A percentile compares a stretch with the other conserved stretches of the same genome.
Conservation (phyloP, 2,888 invertebrate genomes). For the Malthinus flaveolus region DNA sequence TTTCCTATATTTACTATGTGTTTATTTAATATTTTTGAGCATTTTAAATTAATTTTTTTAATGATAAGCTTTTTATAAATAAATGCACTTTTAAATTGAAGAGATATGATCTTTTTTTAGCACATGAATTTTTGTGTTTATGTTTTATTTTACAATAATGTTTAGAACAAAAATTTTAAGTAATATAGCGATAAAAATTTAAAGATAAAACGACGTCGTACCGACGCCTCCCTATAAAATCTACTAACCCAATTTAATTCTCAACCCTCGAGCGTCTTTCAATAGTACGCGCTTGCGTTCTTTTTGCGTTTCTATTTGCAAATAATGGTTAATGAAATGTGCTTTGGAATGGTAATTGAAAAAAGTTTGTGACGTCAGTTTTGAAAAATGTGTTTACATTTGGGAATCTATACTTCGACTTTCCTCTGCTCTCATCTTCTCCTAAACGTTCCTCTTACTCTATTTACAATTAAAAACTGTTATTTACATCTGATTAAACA, state of each 20-base stretch:
- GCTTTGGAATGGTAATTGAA: no score
- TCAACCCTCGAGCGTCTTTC: constrained; percentile 13
- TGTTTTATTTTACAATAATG: neutral
- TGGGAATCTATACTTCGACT: no score
- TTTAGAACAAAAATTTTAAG: neutral
- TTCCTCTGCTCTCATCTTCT: no score
- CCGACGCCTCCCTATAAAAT: constrained; percentile 15
- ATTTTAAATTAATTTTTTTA: neutral
- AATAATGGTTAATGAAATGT: no score
- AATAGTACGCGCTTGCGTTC: constrained; percentile 17
- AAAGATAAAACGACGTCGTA: constrained; percentile 12
- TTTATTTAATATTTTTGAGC: neutral
- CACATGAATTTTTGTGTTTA: neutral
- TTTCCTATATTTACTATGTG: neutral
- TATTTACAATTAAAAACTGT: no score
- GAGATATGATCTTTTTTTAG: neutral
- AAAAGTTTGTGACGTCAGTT: no score
- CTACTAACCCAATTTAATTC: constrained; percentile 26
- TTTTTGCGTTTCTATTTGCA: neutral
- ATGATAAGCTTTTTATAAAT: neutral
- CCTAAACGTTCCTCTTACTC: no score
- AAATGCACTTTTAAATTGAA: neutral
- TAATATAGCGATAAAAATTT: neutral
- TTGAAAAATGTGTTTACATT: no score
- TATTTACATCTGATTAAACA: no score